Evolutionary conservation across 2,888 invertebrate species (phyloP).

Genomic region (Agrilus biguttatus): DNA sequence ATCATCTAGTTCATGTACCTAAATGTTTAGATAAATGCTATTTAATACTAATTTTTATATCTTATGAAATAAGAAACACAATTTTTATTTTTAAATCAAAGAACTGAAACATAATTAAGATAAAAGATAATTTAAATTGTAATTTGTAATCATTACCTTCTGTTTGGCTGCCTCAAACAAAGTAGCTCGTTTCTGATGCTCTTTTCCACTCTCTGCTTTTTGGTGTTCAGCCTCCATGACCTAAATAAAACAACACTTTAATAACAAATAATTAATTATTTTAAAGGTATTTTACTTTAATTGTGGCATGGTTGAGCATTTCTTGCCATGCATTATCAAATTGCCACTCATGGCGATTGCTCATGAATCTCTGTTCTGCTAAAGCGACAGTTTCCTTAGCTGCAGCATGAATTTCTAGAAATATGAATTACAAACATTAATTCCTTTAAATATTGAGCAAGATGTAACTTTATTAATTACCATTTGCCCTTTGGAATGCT

Average conservation of each 20-base stretch:
- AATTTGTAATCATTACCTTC: constrained; percentile 36
- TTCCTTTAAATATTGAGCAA: not conserved
- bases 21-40: constrained; percentile 10
- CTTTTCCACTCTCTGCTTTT: constrained; percentile 76
- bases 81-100: too few species aligned
- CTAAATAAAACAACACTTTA: constrained; percentile 27
- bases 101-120: too few species aligned
- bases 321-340: constrained; percentile 97
- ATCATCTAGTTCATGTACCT: constrained; percentile 68
- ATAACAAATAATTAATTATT: not conserved
- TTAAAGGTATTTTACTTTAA: constrained; percentile 45
- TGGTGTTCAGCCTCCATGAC: constrained; percentile 88
- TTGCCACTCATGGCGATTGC: constrained; percentile 68
- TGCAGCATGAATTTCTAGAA: constrained; percentile 70
- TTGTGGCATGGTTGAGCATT: constrained; percentile 89
- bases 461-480: constrained; percentile 30
- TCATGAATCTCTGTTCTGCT: constrained; percentile 69
- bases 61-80: too few species aligned
- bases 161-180: constrained; percentile 69
- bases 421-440: not conserved
- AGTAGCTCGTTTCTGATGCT: constrained; percentile 71
- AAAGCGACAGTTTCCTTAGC: constrained; percentile 87
- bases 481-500: constrained; percentile 79
- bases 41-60: not conserved
- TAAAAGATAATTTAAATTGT: not conserved